Conservation (phyloP, 2,113 vertebrate species). For the Otocyon megalotis region DNA sequence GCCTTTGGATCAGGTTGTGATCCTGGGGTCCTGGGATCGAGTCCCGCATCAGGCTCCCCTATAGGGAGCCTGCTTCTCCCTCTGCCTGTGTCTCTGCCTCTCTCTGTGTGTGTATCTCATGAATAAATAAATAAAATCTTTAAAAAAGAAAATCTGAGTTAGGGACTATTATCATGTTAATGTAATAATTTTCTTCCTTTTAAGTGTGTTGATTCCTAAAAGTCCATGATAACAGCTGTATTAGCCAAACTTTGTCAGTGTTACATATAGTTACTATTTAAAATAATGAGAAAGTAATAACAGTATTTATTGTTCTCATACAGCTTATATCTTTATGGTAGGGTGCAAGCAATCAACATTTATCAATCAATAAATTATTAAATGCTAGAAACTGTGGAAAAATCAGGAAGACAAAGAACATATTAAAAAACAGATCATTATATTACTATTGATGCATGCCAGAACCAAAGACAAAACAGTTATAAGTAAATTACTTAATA, state of each 20-base stretch:
- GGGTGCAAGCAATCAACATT: background rate
- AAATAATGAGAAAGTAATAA: background rate
- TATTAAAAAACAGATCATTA: background rate
- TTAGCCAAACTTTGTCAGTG: background rate
- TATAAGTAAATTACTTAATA: background rate
- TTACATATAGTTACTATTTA: background rate
- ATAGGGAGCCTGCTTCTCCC: too few relatives aligned
- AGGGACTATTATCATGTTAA: background rate
- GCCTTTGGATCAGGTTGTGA: too few relatives aligned
- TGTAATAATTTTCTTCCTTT: background rate
- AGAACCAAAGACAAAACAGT: background rate
- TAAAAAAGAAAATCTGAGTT: background rate
- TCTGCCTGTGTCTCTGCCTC: too few relatives aligned
- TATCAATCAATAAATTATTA: background rate
- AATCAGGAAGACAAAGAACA: background rate
- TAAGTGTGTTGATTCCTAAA: background rate
- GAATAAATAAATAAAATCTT: too few relatives aligned
- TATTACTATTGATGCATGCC: background rate
- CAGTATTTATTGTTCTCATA: background rate
- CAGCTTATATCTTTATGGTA: background rate
- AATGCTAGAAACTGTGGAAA: background rate
- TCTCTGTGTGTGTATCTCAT: too few relatives aligned
- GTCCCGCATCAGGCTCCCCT: too few relatives aligned
- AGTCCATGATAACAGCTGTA: background rate
- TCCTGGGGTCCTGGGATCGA: too few relatives aligned